Base-by-base conservation (phyloP, 1,140 invertebrate genomes). In the Aphaenogaster ashmeadi region DNA sequence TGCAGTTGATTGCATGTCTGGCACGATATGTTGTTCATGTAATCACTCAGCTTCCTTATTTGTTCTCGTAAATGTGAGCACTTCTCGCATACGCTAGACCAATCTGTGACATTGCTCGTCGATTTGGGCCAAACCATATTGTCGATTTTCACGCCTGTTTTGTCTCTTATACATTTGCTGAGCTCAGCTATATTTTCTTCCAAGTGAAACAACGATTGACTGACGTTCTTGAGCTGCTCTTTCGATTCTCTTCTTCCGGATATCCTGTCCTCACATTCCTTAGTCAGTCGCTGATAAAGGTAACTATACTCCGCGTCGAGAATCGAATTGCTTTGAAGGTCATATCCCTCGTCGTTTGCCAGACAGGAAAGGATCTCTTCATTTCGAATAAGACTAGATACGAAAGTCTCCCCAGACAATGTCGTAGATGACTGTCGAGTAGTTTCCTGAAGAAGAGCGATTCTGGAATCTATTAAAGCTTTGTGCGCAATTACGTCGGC, bases 401-500 rank as follows among this genome's bases (percentile, higher is more conserved):
- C 89, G 64, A 94, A 91, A 56, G 87, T 94, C 64, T 94, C 92
- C 13, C 88, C 88, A 47, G 80, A 69, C 72, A 74, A 88, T 60
- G 36, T 52, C 38, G 69, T 90, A 80, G 21, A 81, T 81, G 74
- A 88, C 74, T 74, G 86, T 13, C 52, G 91, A 62, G 33, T 62
- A 44, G 71, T 91, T 21, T 91, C 92, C 77, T 89, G 92, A 50
- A 97, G 93, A 52, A 97, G 96, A 21, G 95, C 95, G 81, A 97
- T 96, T 88, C 97, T 96, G 47, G 97, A 97, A 94, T 98, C 97
- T 36, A 98, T 96, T 50, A 98, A 95, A 54, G 97, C 97, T 93
- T 98, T 98, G 84, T 98, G 97, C 44, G 97, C 97, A 54, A 98
- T 96, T 60, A 98, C 96, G 93, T 98, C 97, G 33, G 97, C 97